A percentile compares a stretch with the other conserved stretches of the same genome.
Conservation (phyloP, 2,113 vertebrate genomes). For the Scatophagus argus region DNA sequence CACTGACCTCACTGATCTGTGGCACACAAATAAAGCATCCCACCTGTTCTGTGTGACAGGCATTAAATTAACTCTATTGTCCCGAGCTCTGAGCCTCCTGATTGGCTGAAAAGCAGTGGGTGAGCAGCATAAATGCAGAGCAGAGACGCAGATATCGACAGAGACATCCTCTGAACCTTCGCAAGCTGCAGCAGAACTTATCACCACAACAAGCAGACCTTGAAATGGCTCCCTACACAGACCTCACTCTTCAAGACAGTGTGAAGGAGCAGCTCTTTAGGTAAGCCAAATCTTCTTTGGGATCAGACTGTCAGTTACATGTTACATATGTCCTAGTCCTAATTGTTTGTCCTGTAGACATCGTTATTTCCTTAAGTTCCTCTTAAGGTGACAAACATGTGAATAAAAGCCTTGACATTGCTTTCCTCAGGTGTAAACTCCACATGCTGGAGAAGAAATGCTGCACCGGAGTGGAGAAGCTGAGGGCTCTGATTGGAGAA, state of each 20-base stretch:
- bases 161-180: slow-evolving; percentile 28
- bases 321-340: neutral
- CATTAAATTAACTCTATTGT: slow-evolving; percentile 76
- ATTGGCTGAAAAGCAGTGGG: slow-evolving; percentile 71
- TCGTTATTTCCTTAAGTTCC: neutral
- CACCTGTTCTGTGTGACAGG: slow-evolving; percentile 79
- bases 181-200: neutral
- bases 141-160: slow-evolving; percentile 32
- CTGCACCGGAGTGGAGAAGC: slow-evolving; percentile 77
- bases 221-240: slow-evolving; percentile 76
- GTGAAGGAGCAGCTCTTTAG: slow-evolving; percentile 80
- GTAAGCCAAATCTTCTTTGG: slow-evolving; percentile 71
- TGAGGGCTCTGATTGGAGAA: slow-evolving; percentile 78
- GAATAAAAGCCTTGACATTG: neutral
- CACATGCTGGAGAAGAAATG: slow-evolving; percentile 81
- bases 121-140: slow-evolving; percentile 74
- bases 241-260: slow-evolving; percentile 78
- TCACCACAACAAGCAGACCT: neutral
- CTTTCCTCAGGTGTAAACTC: slow-evolving; percentile 79
- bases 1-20: slow-evolving; percentile 74
- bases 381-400: neutral
- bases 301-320: no score
- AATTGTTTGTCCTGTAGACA: neutral
- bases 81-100: slow-evolving; percentile 41
- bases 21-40: slow-evolving; percentile 70